A percentile compares a stretch with the other conserved stretches of the same genome.
These are phyloP conservation scores for Micropoecilia bifurca DNA, from an alignment of 2,797 vertebrate species.

Conservation along the genomic window DNA sequence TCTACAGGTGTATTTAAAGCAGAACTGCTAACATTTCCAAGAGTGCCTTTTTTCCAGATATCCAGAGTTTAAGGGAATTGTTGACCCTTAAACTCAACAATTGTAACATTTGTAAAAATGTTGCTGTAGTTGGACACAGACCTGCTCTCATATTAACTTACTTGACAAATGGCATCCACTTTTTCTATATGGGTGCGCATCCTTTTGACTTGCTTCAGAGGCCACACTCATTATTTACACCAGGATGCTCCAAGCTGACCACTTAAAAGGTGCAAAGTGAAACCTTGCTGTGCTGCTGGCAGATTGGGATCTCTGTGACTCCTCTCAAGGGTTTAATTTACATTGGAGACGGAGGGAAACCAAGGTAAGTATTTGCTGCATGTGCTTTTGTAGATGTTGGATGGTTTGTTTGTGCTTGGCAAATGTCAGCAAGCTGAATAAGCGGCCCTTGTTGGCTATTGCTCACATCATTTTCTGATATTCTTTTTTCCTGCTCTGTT, in stretches of 20 bases:
- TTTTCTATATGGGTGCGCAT: conserved; percentile 17
- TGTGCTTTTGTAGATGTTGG: conserved; percentile 32
- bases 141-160: not conserved
- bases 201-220: conserved; percentile 27
- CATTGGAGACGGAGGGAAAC: conserved; percentile 27
- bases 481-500: conserved; percentile 17
- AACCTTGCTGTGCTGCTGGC: conserved; percentile 28
- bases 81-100: not conserved
- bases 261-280: conserved; percentile 18
- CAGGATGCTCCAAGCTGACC: conserved; percentile 33
- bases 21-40: not conserved
- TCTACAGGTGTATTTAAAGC: not conserved
- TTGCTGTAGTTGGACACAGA: not conserved
- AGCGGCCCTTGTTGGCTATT: conserved; percentile 29
- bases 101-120: not conserved
- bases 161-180: conserved; percentile 15
- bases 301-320: conserved; percentile 25
- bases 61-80: no score
- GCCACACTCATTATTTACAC: conserved; percentile 39
- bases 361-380: conserved; percentile 30
- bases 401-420: conserved; percentile 40
- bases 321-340: conserved; percentile 40
- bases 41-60: not conserved
- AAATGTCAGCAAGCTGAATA: conserved; percentile 56
- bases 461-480: conserved; percentile 23